phyloP scores from a whole-genome alignment of 2,888 invertebrate species.

The Agapostemon virescens region DNA sequence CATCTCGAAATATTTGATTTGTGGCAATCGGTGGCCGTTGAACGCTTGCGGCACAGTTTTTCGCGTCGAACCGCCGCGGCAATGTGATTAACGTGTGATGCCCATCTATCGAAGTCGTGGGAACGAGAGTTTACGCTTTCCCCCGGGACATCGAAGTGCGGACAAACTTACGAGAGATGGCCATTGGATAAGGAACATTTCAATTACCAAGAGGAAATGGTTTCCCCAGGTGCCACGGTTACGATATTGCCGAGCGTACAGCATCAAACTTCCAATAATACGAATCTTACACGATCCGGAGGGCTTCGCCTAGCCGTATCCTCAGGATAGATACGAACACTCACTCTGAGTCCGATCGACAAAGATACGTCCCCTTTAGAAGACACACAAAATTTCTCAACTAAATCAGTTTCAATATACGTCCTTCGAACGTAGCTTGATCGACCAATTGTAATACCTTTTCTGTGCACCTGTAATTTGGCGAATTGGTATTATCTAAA shows the following conservation, averaged over 20 bases:
- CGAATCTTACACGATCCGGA: slow-evolving; percentile 26
- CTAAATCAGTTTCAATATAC: background rate
- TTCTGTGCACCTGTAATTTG: background rate
- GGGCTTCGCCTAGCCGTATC: background rate
- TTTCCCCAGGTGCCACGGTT: slow-evolving; percentile 74
- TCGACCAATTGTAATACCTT: background rate
- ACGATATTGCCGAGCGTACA: slow-evolving; percentile 70
- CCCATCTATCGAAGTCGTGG: slow-evolving; percentile 5
- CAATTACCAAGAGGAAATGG: slow-evolving; percentile 78
- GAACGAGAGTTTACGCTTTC: slow-evolving; percentile 60
- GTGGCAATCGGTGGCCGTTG: background rate
- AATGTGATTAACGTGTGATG: slow-evolving; percentile 23
- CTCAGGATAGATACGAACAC: background rate
- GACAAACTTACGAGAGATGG: slow-evolving; percentile 46
- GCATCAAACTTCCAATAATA: slow-evolving; percentile 68
- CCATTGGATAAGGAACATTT: slow-evolving; percentile 70
- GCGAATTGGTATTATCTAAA: too few relatives aligned
- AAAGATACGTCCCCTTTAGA: slow-evolving; percentile 7
- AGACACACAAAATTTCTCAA: background rate
- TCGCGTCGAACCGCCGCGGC: background rate
- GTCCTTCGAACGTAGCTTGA: background rate
- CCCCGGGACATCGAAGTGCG: slow-evolving; percentile 48
- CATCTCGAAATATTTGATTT: background rate
- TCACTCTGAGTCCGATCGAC: background rate
- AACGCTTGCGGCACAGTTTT: background rate